Percentiles rank a stretch among this genome's conserved stretches.
Conservation (phyloP, 2,113 vertebrate genomes). For the Polypterus bichir region DNA sequence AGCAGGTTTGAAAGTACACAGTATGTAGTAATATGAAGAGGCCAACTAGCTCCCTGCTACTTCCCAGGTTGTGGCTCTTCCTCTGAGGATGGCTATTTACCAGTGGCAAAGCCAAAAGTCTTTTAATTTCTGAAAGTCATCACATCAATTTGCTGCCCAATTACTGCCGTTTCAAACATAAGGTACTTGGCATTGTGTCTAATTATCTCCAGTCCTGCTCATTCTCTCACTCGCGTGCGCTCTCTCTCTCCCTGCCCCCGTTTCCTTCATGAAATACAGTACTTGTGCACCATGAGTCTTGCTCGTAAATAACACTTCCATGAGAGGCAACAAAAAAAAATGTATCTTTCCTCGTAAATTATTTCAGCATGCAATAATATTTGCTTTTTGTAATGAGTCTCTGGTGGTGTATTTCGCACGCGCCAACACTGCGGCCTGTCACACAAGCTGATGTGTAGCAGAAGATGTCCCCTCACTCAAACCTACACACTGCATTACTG, state of each 20-base stretch:
- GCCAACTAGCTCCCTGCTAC: no score
- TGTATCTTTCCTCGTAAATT: constrained; percentile 76
- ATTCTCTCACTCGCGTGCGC: constrained; percentile 1
- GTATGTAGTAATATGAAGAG: no score
- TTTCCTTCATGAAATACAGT: constrained; percentile 28
- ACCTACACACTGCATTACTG: constrained; percentile 18
- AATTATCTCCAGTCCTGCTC: constrained; percentile 30
- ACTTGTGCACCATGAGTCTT: constrained; percentile 17
- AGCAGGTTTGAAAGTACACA: no score
- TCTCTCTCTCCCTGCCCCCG: constrained; percentile 27
- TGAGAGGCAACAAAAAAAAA: constrained; percentile 22
- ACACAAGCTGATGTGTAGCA: constrained; percentile 61
- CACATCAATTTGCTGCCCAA: constrained; percentile 30
- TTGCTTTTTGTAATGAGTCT: constrained; percentile 85
- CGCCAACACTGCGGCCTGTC: constrained; percentile 71
- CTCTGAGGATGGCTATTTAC: no score
- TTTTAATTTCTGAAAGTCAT: no score
- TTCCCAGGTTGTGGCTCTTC: no score
- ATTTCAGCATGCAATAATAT: constrained; percentile 81
- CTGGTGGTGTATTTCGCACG: constrained; percentile 66
- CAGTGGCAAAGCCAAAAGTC: no score
- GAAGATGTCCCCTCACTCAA: constrained; percentile 64
- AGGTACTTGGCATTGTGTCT: constrained; percentile 20
- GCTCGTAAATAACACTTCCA: constrained; percentile 40
- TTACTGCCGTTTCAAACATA: constrained; percentile 35